A percentile compares a stretch with the other conserved stretches of the same genome.
Evolutionary conservation across 92 coral and sea anemone genomes (phyloP).

Genomic region (Parazoanthus darwini): DNA sequence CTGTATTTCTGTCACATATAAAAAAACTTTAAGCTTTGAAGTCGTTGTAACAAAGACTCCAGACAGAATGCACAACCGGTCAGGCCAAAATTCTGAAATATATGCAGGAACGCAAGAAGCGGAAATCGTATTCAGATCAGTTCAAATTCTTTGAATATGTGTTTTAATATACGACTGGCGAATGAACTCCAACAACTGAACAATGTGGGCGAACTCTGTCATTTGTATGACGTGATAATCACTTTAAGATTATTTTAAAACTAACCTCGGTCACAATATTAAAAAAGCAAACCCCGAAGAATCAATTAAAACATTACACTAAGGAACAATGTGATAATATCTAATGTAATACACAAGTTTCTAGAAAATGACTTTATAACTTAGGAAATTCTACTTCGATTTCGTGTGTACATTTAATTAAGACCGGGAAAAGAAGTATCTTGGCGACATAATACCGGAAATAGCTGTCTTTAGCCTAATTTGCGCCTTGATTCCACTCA

Average conservation of each 20-base stretch:
- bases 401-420: background rate
- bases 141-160: background rate
- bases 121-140: background rate
- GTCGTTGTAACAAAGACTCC: background rate
- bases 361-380: too few species aligned
- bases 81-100: background rate
- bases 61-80: background rate
- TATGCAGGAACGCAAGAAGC: conserved; percentile 16
- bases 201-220: background rate
- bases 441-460: background rate
- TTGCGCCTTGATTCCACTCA: background rate
- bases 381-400: background rate
- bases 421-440: background rate
- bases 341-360: too few species aligned
- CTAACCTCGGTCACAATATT: background rate
- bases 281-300: background rate
- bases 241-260: background rate
- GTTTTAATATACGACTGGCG: background rate
- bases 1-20: background rate
- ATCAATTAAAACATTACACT: background rate
- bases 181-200: background rate
- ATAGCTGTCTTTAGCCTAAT: conserved; percentile 5
- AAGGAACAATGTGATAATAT: too few species aligned
- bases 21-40: background rate
- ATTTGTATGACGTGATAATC: conserved; percentile 18